Conservation (phyloP, 2,888 invertebrate species). For the Gymnocheta viridis region DNA sequence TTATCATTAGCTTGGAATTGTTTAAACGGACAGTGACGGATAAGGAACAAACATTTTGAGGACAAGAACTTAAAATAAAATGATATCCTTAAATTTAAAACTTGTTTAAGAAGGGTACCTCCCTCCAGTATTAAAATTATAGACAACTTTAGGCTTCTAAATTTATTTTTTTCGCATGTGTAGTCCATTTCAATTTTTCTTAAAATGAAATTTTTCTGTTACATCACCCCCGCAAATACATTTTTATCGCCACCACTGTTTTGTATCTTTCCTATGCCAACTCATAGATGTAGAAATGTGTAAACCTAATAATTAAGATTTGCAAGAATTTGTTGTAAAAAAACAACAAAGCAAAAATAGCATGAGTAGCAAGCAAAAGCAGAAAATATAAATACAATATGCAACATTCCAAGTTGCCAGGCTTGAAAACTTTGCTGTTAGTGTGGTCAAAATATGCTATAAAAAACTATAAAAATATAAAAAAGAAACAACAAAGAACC, state of each 20-base stretch:
- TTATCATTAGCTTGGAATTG: constrained; percentile 71
- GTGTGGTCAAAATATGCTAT: no score
- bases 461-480: no score
- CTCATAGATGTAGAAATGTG: constrained; percentile 26
- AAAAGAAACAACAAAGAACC: no score
- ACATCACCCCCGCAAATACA: neutral
- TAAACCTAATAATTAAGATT: constrained; percentile 67
- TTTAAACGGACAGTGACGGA: constrained; percentile 43
- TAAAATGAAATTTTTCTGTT: neutral
- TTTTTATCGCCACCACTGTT: constrained; percentile 11
- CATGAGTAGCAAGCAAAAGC: constrained; percentile 27
- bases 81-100: no score
- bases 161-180: no score
- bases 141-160: no score
- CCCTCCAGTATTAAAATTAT: no score
- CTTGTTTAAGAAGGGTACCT: no score
- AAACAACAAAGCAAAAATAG: constrained; percentile 18
- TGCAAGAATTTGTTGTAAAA: constrained; percentile 62
- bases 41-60: neutral
- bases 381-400: constrained; percentile 17
- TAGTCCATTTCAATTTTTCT: no score
- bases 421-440: neutral
- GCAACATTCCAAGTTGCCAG: constrained; percentile 2
- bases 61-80: neutral
- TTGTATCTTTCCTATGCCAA: constrained; percentile 46